phyloP scores from a whole-genome alignment of 2,797 vertebrate genomes.

The Hirundo rustica region DNA sequence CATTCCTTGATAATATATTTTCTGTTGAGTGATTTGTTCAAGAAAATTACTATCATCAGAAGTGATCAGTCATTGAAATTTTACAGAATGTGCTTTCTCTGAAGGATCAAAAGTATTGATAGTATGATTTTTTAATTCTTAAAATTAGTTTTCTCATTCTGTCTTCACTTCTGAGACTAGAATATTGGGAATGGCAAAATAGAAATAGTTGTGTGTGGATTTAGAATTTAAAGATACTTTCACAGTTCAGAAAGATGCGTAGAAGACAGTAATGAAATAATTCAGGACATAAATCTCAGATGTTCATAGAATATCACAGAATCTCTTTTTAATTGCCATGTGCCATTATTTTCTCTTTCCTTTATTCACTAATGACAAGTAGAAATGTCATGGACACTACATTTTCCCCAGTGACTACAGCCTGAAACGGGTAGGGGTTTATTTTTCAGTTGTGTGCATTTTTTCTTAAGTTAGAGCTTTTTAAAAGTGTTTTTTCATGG shows the following conservation, averaged over 20 bases:
- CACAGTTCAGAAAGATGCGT: slow-evolving; percentile 40
- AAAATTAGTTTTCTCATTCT: slow-evolving; percentile 71
- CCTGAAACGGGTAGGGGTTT: background rate
- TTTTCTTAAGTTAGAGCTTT: slow-evolving; percentile 13
- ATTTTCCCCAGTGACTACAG: slow-evolving; percentile 61
- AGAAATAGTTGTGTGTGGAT: slow-evolving; percentile 34
- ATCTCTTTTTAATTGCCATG: slow-evolving; percentile 37
- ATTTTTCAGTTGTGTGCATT: slow-evolving; percentile 1
- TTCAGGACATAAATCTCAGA: background rate
- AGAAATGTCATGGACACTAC: slow-evolving; percentile 73
- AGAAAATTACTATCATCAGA: slow-evolving; percentile 45
- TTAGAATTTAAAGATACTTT: slow-evolving; percentile 69
- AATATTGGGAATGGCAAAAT: slow-evolving; percentile 30
- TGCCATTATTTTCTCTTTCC: slow-evolving; percentile 35
- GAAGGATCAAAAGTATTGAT: slow-evolving; percentile 75
- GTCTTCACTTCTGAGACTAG: slow-evolving; percentile 72
- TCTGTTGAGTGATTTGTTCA: slow-evolving; percentile 44
- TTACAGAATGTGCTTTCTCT: slow-evolving; percentile 64
- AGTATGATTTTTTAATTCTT: slow-evolving; percentile 81
- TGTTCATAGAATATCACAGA: background rate
- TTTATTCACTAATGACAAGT: slow-evolving; percentile 73
- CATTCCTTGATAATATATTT: slow-evolving; percentile 62
- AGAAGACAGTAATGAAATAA: slow-evolving; percentile 20
- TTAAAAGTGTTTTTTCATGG: slow-evolving; percentile 15
- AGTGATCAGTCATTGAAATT: slow-evolving; percentile 67